Evolutionary conservation across 2,113 vertebrate species (phyloP).

Genomic region (Neodon shergylaensis): DNA sequence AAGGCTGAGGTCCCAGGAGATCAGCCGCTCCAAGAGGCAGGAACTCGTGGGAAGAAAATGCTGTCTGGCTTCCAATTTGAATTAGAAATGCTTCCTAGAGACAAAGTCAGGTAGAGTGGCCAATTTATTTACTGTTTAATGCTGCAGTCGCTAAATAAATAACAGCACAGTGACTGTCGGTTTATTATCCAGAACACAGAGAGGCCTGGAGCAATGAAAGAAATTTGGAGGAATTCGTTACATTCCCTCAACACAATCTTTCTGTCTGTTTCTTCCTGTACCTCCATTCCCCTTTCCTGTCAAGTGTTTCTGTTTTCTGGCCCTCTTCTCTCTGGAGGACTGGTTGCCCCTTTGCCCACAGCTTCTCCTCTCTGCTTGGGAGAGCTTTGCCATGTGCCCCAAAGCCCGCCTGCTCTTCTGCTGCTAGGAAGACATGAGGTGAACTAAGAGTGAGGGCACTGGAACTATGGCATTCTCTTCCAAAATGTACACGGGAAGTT

Average conservation of each 20-base stretch:
- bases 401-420: background rate
- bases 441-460: background rate
- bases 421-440: background rate
- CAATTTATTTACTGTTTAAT: conserved; percentile 52
- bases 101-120: conserved; percentile 42
- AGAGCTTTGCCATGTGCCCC: background rate
- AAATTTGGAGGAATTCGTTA: background rate
- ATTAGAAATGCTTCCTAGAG: conserved; percentile 60
- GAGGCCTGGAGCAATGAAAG: background rate
- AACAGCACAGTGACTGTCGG: conserved; percentile 12
- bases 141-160: conserved; percentile 32
- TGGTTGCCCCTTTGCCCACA: too few relatives aligned
- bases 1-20: background rate
- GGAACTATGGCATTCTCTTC: background rate
- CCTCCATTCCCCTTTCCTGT: background rate
- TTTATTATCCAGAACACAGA: conserved; percentile 6
- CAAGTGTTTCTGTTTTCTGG: background rate
- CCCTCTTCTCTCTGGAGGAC: background rate
- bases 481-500: background rate
- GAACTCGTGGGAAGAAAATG: conserved; percentile 4
- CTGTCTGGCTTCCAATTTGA: conserved; percentile 47
- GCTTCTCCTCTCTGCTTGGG: too few relatives aligned
- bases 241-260: background rate
- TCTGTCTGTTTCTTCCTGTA: background rate
- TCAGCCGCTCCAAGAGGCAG: conserved; percentile 46